Conservation (phyloP, 2,797 vertebrate species). For the Discoglossus pictus region DNA sequence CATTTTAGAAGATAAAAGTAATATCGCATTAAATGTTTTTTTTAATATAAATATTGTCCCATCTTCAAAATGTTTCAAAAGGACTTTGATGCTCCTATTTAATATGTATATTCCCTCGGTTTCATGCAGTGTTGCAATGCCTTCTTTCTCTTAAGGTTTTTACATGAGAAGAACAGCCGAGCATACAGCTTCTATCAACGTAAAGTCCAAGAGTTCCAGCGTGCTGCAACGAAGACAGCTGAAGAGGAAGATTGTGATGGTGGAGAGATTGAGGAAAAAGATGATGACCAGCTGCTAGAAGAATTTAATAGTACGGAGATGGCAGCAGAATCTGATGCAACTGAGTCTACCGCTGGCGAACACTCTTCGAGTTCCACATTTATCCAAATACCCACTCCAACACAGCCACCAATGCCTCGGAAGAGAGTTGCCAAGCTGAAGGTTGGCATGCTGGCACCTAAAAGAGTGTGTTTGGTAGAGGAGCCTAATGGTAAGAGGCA, state of each 20-base stretch:
- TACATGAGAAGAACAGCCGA: constrained; percentile 69
- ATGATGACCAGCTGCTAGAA: constrained; percentile 43
- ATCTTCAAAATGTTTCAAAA: too few relatives aligned
- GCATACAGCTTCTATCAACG: constrained; percentile 72
- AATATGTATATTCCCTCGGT: too few relatives aligned
- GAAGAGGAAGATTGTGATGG: constrained; percentile 8
- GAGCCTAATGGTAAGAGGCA: constrained; percentile 69
- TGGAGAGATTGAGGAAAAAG: constrained; percentile 1
- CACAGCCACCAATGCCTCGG: constrained; percentile 60
- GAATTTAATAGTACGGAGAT: constrained; percentile 49
- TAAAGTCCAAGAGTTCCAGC: constrained; percentile 71
- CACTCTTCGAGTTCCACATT: constrained; percentile 48
- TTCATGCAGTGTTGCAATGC: background rate
- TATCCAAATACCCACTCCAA: constrained; percentile 54
- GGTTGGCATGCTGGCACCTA: constrained; percentile 74
- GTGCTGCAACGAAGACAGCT: too few relatives aligned
- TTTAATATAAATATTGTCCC: too few relatives aligned
- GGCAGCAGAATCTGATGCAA: constrained; percentile 58
- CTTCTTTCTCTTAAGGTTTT: constrained; percentile 66
- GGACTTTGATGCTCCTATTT: too few relatives aligned
- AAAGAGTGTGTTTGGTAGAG: constrained; percentile 73
- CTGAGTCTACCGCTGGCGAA: constrained; percentile 48
- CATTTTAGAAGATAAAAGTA: too few relatives aligned
- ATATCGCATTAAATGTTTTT: too few relatives aligned
- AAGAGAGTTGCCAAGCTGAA: constrained; percentile 72